Base-by-base conservation (phyloP, 2,113 vertebrate genomes). In the Epinephelus cyanopodus region DNA sequence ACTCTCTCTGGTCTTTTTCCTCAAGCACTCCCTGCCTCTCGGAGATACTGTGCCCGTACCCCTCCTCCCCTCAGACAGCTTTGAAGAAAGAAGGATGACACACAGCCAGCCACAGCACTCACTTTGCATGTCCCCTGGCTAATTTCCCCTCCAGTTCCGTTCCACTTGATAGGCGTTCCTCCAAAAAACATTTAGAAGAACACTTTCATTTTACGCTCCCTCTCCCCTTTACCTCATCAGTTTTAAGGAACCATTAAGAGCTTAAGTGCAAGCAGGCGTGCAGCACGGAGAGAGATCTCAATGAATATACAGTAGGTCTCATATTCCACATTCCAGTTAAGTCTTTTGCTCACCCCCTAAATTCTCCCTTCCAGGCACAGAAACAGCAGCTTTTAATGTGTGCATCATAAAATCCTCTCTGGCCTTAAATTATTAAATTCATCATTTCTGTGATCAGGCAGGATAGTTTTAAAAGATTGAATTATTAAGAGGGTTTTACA, bases 151-250 rank as follows among this genome's bases (percentile, higher is more conserved):
- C 77, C 42, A 79, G 84, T 79, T 82, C 23, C 17, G 86, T 93
- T 94, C 89, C 87, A 91, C 91, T 90, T 88, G 84, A 93, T 70
- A 91, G 77, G 81, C 90, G 9, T 90, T 90, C 37, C 68, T 84
- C 81, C 69, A 77, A 90, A 93, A 89, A 87, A 77, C 90, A 91
- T 91, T 92, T 90, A 89, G 45, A 64, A 69, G 77, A 90, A 90
- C 76, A 83, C 85, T 90, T 92, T 86, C 77, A 85, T 90, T 91
- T 91, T 89, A 84, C 23, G 63, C 83, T 87, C 69, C 76, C 81
- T 85, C 83, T 84, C 81, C 84, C 63, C 52, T 86, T 79, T 58
- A 75, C 71, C 72, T 85, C 81, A 89, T 88, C 83, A 81, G 74
- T 87, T 92, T 85, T 83, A 90, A 83, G 77, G 77, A 91, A 83